A percentile compares a stretch with the other conserved stretches of the same genome.
Conservation (phyloP, 2,113 vertebrate genomes). For the Toxostoma redivivum region DNA sequence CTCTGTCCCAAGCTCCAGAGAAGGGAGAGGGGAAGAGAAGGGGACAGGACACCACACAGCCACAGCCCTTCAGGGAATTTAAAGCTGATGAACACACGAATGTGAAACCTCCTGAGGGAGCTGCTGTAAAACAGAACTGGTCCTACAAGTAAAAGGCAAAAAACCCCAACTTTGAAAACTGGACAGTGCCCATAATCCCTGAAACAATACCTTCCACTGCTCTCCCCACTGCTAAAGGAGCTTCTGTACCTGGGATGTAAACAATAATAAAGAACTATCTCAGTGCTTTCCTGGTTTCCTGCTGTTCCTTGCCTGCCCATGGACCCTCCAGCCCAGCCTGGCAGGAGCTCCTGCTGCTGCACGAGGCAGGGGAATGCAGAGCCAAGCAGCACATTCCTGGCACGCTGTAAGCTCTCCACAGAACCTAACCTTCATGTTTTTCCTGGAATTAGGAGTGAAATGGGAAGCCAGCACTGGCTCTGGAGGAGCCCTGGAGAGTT, state of each 20-base stretch:
- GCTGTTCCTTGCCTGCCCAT: neutral
- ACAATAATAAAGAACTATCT: neutral
- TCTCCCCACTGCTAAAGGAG: neutral
- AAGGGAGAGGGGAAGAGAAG: neutral
- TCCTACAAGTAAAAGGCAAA: neutral
- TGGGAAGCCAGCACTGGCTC: constrained; percentile 16
- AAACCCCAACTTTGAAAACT: neutral
- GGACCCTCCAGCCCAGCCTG: neutral
- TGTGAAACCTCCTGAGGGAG: neutral
- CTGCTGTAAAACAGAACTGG: neutral
- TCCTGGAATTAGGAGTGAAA: constrained; percentile 44
- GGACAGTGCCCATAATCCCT: neutral
- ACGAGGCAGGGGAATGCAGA: neutral
- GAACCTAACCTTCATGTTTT: constrained; percentile 38
- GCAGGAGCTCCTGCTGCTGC: neutral
- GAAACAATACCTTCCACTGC: neutral
- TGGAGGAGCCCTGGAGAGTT: neutral
- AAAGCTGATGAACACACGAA: neutral
- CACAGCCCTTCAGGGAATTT: neutral
- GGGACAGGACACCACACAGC: neutral
- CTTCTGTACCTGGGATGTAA: neutral
- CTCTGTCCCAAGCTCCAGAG: neutral
- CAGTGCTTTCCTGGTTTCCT: neutral
- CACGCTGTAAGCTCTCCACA: neutral
- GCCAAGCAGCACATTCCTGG: constrained; percentile 62